These are phyloP conservation scores for Cassiopea andromeda DNA, from an alignment of 30 jellyfish, hydroid and myxozoan genomes.

Conservation along the genomic window DNA sequence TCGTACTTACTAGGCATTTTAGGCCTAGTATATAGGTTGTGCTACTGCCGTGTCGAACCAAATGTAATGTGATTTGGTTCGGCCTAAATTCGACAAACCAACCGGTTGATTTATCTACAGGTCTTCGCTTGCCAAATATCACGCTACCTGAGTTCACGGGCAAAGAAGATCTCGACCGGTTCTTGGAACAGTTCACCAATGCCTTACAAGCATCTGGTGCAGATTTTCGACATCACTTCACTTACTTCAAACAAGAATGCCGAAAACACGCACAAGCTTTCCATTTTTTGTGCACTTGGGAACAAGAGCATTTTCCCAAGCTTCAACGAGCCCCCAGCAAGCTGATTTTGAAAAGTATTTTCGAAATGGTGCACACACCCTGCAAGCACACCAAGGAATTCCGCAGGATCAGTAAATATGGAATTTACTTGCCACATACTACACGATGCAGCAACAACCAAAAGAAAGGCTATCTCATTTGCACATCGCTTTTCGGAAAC, in stretches of 20 bases:
- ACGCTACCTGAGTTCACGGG: conserved; percentile 41
- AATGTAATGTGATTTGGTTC: too few relatives aligned
- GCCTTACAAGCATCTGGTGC: conserved; percentile 30
- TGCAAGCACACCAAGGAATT: not conserved
- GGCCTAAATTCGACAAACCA: too few relatives aligned
- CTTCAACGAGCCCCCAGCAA: conserved; percentile 1
- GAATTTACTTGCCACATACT: not conserved
- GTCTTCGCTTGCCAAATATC: conserved; percentile 9
- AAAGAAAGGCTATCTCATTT: not conserved
- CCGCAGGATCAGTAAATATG: not conserved
- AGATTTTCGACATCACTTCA: not conserved
- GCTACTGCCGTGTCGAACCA: too few relatives aligned
- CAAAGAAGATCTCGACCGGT: conserved; percentile 17
- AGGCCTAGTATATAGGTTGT: too few relatives aligned
- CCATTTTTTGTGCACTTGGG: conserved; percentile 1
- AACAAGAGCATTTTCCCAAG: too few relatives aligned
- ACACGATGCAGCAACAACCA: not conserved
- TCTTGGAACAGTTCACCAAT: conserved; percentile 37
- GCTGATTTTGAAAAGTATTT: not conserved
- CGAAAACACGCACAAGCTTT: conserved; percentile 49
- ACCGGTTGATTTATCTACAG: not conserved
- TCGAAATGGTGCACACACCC: not conserved
- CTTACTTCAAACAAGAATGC: conserved; percentile 44
- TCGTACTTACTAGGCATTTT: too few relatives aligned
- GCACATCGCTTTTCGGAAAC: not conserved